These are phyloP conservation scores for Salvator merianae DNA, from an alignment of 2,113 vertebrate genomes.

Conservation along the genomic window DNA sequence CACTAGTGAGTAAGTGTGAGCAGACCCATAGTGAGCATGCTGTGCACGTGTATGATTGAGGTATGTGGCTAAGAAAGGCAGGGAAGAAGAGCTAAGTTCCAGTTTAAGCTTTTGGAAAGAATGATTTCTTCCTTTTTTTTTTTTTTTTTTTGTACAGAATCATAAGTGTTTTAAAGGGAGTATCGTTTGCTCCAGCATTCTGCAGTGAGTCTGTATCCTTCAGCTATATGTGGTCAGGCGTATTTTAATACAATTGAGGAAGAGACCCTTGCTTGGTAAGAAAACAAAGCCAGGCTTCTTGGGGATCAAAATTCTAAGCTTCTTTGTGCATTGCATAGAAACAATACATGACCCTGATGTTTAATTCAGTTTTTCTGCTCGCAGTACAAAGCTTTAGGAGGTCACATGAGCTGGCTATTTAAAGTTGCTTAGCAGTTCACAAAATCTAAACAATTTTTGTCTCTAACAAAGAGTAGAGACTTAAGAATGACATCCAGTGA, in stretches of 20 bases:
- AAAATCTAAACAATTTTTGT: conserved; percentile 4
- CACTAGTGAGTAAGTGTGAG: no score
- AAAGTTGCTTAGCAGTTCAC: not conserved
- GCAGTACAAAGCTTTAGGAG: conserved; percentile 12
- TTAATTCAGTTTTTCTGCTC: conserved; percentile 6
- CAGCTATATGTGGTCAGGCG: not conserved
- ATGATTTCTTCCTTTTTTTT: not conserved
- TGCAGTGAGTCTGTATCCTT: not conserved
- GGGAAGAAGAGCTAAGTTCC: not conserved
- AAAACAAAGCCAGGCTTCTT: conserved; percentile 9
- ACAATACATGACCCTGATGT: not conserved
- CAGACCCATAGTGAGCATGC: no score
- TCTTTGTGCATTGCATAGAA: not conserved
- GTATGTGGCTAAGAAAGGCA: not conserved
- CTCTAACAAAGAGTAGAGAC: conserved; percentile 6
- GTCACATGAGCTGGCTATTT: not conserved
- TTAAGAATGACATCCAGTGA: not conserved
- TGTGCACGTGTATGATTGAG: not conserved
- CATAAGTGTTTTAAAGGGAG: not conserved
- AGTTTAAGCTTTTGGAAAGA: not conserved
- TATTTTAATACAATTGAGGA: not conserved
- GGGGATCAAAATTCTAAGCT: not conserved
- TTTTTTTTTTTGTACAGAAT: not conserved
- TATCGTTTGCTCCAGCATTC: not conserved
- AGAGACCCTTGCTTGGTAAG: not conserved